Evolutionary conservation across 2,888 invertebrate genomes (phyloP), one percentile per base, ranked within the genome.

Genomic region (Trichogramma evanescens): DNA sequence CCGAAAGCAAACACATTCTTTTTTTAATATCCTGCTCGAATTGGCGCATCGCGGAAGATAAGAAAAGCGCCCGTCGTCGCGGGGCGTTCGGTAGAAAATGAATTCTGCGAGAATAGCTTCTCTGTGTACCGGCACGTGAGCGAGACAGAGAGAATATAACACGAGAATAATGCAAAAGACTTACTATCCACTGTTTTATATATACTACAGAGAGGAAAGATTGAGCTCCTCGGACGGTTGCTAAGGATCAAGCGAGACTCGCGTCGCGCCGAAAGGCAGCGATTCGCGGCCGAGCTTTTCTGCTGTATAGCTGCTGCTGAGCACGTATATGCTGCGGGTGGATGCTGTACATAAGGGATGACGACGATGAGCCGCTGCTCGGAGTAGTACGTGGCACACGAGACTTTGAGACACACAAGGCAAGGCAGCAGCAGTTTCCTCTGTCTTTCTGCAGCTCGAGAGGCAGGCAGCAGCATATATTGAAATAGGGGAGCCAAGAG

Each of bases 21-120:
- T 61, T 58, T 58, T 62, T 58, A 62, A 62, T 58, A 62, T 62
- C 40, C 44, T 44, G n/a, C 44, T n/a, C 26, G 26, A 1, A n/a
- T 5, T 7, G 51, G 3, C 44, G 9, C 9, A 42, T 13, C 26
- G 48, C 10, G 55, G 13, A 9, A 44, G 44, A 44, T 7, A 44
- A 9, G 9, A 9, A 44, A 9, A 44, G 4, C 6, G 9, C 6
- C 9, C 44, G 26, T n/a, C 40, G 52, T 4, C 10, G 39, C 5
- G 41, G 13, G 50, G 49, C 51, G 26, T 54, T 50, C 43, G 49
- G 59, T 51, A 57, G 57, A 58, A 63, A 63, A 63, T 63, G 63
- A 63, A 60, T 55, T 58, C 59, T 49, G 3, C 38, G 45, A 51
- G 45, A 48, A 8, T 26, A 26, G 26, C 26, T 26, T 2, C 3